These are phyloP conservation scores for Oceanodroma tethys DNA, from an alignment of 2,113 vertebrate species.

Conservation along the genomic window DNA sequence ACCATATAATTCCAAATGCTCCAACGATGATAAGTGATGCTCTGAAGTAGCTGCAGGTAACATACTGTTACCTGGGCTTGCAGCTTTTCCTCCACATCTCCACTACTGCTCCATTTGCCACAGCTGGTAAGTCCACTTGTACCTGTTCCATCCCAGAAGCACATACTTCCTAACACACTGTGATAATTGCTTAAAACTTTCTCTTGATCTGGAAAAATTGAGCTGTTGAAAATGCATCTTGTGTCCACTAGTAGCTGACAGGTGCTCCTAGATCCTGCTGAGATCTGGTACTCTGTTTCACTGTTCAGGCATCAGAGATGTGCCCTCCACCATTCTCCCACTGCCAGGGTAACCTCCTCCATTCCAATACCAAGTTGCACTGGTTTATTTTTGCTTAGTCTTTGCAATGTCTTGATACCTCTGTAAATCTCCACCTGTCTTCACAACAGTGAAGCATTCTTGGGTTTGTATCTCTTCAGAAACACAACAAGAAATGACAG, in stretches of 20 bases:
- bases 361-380: accelerated
- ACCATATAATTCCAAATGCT: neutral
- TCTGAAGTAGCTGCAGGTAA: neutral
- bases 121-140: neutral
- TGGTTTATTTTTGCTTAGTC: neutral
- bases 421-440: neutral
- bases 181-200: neutral
- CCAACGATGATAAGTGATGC: neutral
- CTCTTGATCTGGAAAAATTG: neutral
- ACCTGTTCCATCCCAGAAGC: neutral
- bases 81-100: neutral
- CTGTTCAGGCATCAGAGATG: neutral
- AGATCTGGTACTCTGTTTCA: neutral
- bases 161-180: neutral
- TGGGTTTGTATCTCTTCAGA: neutral
- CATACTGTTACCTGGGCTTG: neutral
- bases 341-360: neutral
- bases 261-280: neutral
- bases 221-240: neutral
- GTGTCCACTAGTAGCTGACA: neutral
- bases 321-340: neutral
- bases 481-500: neutral
- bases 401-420: neutral
- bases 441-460: neutral
- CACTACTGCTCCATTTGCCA: neutral